Base-by-base conservation (phyloP, 1,140 invertebrate species). In the Philaenus spumarius region DNA sequence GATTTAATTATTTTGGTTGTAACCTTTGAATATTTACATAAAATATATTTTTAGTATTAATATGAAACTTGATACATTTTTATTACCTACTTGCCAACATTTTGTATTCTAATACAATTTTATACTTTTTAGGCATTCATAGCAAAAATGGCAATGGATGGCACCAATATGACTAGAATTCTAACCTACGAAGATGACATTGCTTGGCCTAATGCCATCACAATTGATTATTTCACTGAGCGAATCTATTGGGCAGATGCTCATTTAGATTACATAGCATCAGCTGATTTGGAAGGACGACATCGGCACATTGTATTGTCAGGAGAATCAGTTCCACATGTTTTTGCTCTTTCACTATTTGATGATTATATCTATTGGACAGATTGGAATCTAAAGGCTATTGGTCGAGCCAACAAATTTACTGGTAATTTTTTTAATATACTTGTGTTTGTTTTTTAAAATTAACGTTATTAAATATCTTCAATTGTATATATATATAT, bases 231-330 rank as follows among this genome's bases (percentile, higher is more conserved):
- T 69, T 95, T 97, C 68, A 94, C 93, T 2, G 87, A 97, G 63
- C 80, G 88, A 63, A 84, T 97, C 15, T 97, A 92, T 75, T 99
- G 92, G 88, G 96, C 95, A 0, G 97, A 99, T 72, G 97, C 96
- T 63, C 97, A 99, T 81, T 78, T 99, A 22, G 95, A 99, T 74
- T 97, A 97, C 64, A 97, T 99, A 26, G 96, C 95, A 20, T 97
- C 85, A 54, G 82, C 89, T 3, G 92, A 97, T 75, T 79, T 97
- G 39, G 91, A 96, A 73, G 94, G 94, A 2, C 82, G 82, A 52
- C 85, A 93, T 69, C 77, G 90, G 2, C 87, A 93, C 55, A 79
- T 89, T 50, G 89, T 95, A 0, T 66, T 95, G 2, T 85, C 85
- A 0, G 92, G 92, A 1, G 69, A 77, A 4, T 78, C 81, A 42